phyloP scores from a whole-genome alignment of 2,888 invertebrate species.

The Xestia sexstrigata region DNA sequence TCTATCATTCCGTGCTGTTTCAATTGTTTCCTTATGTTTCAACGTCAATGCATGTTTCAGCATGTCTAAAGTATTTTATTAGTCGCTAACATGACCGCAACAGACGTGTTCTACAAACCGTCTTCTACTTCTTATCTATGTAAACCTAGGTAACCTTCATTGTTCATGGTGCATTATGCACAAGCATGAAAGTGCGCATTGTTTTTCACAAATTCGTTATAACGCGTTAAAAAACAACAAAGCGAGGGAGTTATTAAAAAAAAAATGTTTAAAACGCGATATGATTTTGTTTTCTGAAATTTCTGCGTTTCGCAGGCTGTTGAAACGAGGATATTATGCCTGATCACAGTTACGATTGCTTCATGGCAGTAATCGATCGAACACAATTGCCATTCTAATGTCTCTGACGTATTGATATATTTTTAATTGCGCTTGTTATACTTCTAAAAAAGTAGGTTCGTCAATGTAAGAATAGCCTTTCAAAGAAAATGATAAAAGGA shows the following conservation, averaged over 20 bases:
- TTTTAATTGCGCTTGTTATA: conserved; percentile 34
- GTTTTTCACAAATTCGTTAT: conserved; percentile 46
- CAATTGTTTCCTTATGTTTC: conserved; percentile 5
- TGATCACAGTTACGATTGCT: conserved; percentile 30
- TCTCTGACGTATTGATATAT: conserved; percentile 29
- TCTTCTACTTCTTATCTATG: conserved; percentile 53
- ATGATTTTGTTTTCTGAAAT: conserved; percentile 21
- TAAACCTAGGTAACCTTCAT: conserved; percentile 36
- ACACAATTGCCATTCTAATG: conserved; percentile 41
- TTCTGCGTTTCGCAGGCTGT: conserved; percentile 31
- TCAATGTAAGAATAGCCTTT: not conserved
- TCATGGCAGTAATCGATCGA: conserved; percentile 37
- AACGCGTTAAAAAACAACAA: conserved; percentile 17
- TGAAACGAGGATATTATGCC: conserved; percentile 32
- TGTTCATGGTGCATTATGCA: conserved; percentile 53
- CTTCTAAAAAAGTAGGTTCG: conserved; percentile 15
- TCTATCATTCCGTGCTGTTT: not conserved
- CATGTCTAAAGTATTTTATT: conserved; percentile 22
- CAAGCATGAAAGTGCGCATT: conserved; percentile 49
- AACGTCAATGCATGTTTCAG: conserved; percentile 6
- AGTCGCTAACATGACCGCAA: conserved; percentile 12
- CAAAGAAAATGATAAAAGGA: conserved; percentile 12
- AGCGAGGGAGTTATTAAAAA: conserved; percentile 17
- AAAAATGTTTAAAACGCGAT: conserved; percentile 12
- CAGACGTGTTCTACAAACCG: conserved; percentile 53